phyloP scores from a whole-genome alignment of 1,140 invertebrate species.

The Drosophila repletoides region DNA sequence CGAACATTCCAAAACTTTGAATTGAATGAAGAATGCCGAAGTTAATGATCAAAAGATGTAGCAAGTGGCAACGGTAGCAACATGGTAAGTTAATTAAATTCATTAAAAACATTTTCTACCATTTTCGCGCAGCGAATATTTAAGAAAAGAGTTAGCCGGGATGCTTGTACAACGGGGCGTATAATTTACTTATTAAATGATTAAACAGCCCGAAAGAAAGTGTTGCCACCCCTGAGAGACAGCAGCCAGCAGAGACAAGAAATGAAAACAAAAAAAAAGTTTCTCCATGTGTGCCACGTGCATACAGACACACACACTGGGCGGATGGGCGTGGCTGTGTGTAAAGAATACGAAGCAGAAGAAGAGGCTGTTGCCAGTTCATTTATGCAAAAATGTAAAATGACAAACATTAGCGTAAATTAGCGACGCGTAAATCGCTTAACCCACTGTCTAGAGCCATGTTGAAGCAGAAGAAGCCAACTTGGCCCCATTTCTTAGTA shows the following conservation, averaged over 20 bases:
- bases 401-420: conserved; percentile 76
- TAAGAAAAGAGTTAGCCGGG: conserved; percentile 1
- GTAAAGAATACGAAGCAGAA: not conserved
- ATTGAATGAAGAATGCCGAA: conserved; percentile 22
- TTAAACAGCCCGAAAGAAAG: conserved; percentile 66
- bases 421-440: conserved; percentile 77
- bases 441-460: conserved; percentile 39
- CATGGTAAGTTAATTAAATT: conserved; percentile 54
- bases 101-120: conserved; percentile 59
- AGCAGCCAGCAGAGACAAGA: not conserved
- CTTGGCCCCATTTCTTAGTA: conserved; percentile 16
- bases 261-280: no score
- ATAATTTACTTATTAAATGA: conserved; percentile 76
- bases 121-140: conserved; percentile 2
- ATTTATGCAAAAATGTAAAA: conserved; percentile 75
- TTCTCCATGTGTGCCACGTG: conserved; percentile 31
- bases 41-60: not conserved
- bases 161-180: conserved; percentile 26
- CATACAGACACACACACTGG: conserved; percentile 13
- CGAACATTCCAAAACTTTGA: not conserved
- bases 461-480: conserved; percentile 2
- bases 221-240: conserved; percentile 28
- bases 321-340: not conserved
- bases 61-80: conserved; percentile 3
- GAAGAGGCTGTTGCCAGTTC: conserved; percentile 43